Evolutionary conservation across 2,888 invertebrate genomes (phyloP).

Genomic region (Sphecodes monilicornis): DNA sequence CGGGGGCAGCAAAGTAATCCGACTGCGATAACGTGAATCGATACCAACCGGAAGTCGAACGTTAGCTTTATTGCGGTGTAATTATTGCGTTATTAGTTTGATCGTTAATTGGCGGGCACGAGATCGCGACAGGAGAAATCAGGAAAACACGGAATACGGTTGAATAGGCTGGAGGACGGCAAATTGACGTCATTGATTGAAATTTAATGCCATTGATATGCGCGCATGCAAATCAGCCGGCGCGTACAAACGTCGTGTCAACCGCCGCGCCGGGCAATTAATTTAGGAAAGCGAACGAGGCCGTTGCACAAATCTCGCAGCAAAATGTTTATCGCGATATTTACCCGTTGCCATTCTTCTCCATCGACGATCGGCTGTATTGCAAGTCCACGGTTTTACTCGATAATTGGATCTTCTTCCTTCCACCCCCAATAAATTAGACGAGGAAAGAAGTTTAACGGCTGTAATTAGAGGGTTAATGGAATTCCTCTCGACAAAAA

Average conservation of each 20-base stretch:
- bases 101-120: slow-evolving; percentile 39
- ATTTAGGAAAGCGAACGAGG: slow-evolving; percentile 23
- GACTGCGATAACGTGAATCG: slow-evolving; percentile 11
- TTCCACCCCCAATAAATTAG: not conserved
- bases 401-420: not conserved
- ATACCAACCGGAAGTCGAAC: slow-evolving; percentile 1
- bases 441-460: not conserved
- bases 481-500: not conserved
- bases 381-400: not conserved
- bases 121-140: slow-evolving; percentile 6
- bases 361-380: not conserved
- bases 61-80: slow-evolving; percentile 26
- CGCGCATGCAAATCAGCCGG: slow-evolving; percentile 33
- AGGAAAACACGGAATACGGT: slow-evolving; percentile 28
- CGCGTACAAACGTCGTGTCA: slow-evolving; percentile 16
- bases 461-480: not conserved
- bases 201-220: slow-evolving; percentile 54
- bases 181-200: slow-evolving; percentile 34
- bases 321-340: not conserved
- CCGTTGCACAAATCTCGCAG: not conserved
- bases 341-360: not conserved
- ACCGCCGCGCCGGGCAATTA: slow-evolving; percentile 19
- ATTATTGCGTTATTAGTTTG: slow-evolving; percentile 31
- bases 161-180: slow-evolving; percentile 21
- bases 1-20: not conserved